Conservation (phyloP, 2,113 vertebrate genomes). For the Chascanopsetta lugubris region DNA sequence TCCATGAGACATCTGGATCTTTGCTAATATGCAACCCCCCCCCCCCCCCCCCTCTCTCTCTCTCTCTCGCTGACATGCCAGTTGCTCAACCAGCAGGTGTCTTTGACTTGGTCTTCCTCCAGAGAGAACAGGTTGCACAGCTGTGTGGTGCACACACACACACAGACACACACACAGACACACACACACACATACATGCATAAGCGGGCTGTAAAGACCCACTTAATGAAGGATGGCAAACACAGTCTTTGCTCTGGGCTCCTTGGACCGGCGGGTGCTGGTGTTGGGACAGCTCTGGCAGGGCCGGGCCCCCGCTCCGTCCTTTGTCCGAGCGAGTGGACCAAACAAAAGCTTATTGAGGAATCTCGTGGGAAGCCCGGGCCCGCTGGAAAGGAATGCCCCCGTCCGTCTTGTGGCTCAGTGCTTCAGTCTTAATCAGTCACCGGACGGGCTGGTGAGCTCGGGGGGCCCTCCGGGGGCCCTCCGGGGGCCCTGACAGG, state of each 20-base stretch:
- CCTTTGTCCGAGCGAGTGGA: constrained; percentile 64
- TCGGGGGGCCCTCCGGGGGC: constrained; percentile 31
- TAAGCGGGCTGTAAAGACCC: constrained; percentile 14
- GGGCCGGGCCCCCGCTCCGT: constrained; percentile 50
- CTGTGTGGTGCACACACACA: constrained; percentile 48
- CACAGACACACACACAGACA: constrained; percentile 8
- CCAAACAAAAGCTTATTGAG: constrained; percentile 74
- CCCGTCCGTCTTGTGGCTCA: constrained; percentile 39
- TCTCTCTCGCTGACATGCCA: constrained; percentile 42
- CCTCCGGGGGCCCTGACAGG: constrained; percentile 18
- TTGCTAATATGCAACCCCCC: neutral
- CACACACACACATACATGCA: constrained; percentile 7
- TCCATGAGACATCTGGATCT: constrained; percentile 34
- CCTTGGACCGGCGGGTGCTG: constrained; percentile 26
- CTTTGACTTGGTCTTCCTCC: constrained; percentile 70
- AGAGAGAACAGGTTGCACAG: constrained; percentile 68
- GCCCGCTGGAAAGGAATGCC: constrained; percentile 69
- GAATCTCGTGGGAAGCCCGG: constrained; percentile 71
- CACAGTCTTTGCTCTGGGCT: constrained; percentile 44
- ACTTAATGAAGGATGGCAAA: constrained; percentile 70
- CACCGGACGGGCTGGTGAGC: constrained; percentile 31
- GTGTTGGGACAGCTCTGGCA: constrained; percentile 31
- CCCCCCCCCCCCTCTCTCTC: neutral
- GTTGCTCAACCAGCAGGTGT: constrained; percentile 62
- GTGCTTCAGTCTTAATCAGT: constrained; percentile 54